phyloP scores from a whole-genome alignment of 2,113 vertebrate genomes.

The Calypte anna region DNA sequence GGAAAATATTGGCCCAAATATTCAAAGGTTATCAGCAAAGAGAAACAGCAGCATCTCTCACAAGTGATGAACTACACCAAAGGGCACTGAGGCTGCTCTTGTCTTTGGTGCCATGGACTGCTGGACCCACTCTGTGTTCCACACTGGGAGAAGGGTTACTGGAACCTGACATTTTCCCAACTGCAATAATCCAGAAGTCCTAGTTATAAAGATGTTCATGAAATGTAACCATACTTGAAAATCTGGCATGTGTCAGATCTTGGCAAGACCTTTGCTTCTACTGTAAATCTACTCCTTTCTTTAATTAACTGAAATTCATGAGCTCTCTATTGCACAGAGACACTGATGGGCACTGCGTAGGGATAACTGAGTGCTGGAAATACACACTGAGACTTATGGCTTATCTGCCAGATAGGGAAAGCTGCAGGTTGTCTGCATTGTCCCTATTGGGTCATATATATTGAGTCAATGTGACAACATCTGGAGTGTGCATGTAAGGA shows the following conservation, averaged over 20 bases:
- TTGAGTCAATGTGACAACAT: accelerated
- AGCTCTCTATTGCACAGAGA: neutral
- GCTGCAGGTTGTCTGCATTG: neutral
- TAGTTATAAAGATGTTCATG: neutral
- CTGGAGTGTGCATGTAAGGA: neutral
- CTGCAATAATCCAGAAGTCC: neutral
- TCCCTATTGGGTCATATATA: neutral
- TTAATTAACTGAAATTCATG: neutral
- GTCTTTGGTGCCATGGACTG: accelerated
- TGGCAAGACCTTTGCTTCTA: neutral
- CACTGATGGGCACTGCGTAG: neutral
- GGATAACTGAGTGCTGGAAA: neutral
- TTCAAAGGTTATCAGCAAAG: neutral
- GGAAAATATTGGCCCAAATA: neutral
- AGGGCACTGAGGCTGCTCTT: accelerated
- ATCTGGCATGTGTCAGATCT: neutral
- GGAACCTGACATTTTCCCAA: neutral
- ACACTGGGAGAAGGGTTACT: neutral
- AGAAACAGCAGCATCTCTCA: neutral
- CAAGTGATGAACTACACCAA: neutral
- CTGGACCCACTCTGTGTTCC: neutral
- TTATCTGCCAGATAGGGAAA: neutral
- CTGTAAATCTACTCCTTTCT: neutral
- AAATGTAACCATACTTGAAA: neutral
- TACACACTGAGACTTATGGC: neutral